Base-by-base conservation (phyloP, 2,797 vertebrate species). In the Spondyliosoma cantharus region DNA sequence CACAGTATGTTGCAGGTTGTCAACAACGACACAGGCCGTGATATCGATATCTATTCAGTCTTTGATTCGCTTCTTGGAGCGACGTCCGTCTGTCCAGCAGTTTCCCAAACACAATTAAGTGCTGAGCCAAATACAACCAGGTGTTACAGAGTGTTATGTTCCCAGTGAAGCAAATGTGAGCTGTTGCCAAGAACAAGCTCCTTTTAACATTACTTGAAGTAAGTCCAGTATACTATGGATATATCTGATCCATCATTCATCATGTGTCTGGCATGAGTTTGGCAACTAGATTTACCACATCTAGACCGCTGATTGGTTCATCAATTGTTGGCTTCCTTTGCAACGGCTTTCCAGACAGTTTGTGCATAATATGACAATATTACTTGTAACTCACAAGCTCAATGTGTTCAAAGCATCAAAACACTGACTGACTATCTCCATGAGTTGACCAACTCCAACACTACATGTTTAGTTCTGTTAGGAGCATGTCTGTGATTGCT, bases 381-480 rank as follows among this genome's bases (percentile, higher is more conserved):
- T 52, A 68, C 15, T 52, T 42, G 32, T 32, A 56, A 72, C 29
- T 77, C 43, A 29, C 69, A 20, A 52, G 48, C 74, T 70, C 45
- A 66, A 46, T 66, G 4, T 74, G 61, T 71, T 80, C 37, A 37
- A 37, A 9, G 37, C 37, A 78, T 71, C 48, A 68, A 57, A 74
- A 65, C 52, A 70, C 22, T 19, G 48, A 69, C 25, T 42, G n/a
- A 7, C 29, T 32, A 32, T 82, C 63, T 73, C 19, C 49, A 71
- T 56, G 46, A 79, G 63, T 70, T 58, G 32, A 62, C 73, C 60
- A 72, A 74, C 22, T 66, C 52, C 17, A 45, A 29, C 58, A 49
- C 20, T 59, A 24, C n/a, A 57, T 53, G 58, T 80, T 57, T 32
- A 60, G 56, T 58, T 52, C 50, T 12, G 2, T 49, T 76, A 71